These are phyloP conservation scores for Lytechinus pictus DNA, from an alignment of 35 echinoderm and acorn worm species.

Conservation along the genomic window DNA sequence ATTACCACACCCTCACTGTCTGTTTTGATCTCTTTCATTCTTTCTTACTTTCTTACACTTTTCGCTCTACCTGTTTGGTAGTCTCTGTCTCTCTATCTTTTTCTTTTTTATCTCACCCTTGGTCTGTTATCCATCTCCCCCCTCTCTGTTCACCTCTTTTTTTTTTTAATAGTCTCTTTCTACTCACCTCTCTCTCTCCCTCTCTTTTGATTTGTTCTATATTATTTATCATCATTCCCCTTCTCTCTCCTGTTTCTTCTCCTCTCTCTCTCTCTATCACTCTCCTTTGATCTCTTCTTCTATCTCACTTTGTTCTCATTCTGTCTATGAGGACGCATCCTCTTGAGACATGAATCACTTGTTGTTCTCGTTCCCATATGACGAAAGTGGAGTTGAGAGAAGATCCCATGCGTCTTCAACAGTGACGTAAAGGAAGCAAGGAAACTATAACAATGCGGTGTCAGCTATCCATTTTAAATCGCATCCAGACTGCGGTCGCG, in stretches of 20 bases:
- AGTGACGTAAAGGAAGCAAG: not conserved
- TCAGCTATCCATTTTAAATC: not conserved
- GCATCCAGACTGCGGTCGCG: not conserved
- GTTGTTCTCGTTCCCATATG: not conserved
- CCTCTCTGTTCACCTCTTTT: not conserved
- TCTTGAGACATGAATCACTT: not conserved
- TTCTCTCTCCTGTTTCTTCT: not conserved
- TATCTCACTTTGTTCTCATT: conserved; percentile 33
- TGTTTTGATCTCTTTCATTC: too few relatives aligned
- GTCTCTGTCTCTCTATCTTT: not conserved
- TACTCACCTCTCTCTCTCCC: not conserved
- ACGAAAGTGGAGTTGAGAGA: not conserved
- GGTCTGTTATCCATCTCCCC: not conserved
- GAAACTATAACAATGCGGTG: not conserved
- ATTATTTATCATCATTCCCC: not conserved
- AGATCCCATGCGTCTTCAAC: not conserved
- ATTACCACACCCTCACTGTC: too few relatives aligned
- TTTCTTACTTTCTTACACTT: not conserved
- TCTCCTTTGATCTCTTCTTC: not conserved
- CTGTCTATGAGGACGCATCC: not conserved
- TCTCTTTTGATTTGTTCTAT: not conserved
- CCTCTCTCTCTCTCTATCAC: not conserved
- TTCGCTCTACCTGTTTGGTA: not conserved
- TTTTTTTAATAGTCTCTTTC: too few relatives aligned
- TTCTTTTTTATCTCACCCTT: not conserved